phyloP scores from a whole-genome alignment of 2,113 vertebrate genomes.

The Microcebus murinus region DNA sequence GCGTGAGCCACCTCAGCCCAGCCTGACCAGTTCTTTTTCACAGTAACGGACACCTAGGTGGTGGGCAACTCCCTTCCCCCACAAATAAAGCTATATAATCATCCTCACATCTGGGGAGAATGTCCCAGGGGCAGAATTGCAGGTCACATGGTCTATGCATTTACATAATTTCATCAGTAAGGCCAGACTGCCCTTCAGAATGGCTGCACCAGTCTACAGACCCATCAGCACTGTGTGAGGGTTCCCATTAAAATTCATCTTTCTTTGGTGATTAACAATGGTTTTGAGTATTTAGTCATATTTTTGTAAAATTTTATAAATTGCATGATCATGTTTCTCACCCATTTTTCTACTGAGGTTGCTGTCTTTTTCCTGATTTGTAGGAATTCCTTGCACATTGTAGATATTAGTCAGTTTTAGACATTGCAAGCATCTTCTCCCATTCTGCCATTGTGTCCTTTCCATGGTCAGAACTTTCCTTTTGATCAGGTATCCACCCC shows the following conservation, averaged over 20 bases:
- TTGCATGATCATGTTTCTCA: background rate
- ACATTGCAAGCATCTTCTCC: background rate
- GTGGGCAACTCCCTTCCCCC: background rate
- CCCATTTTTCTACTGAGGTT: background rate
- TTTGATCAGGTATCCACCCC: background rate
- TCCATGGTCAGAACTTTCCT: background rate
- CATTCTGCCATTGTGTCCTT: background rate
- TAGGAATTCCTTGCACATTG: background rate
- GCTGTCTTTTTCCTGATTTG: background rate
- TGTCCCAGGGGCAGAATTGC: background rate
- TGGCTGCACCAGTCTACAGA: fast-evolving
- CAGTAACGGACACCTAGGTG: background rate
- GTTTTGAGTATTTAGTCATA: background rate
- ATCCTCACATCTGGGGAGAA: background rate
- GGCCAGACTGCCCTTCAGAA: background rate
- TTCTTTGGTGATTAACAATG: background rate
- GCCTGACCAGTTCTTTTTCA: background rate
- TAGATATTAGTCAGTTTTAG: background rate
- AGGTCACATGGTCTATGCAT: fast-evolving
- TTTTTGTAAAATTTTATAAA: background rate
- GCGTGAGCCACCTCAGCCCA: no score
- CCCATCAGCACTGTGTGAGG: background rate
- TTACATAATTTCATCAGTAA: background rate
- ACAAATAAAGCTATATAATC: background rate
- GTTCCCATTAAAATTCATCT: background rate